Evolutionary conservation across 2,113 vertebrate species (phyloP), one percentile per base, ranked within the genome.

Genomic region (Potamarius usumacintae): DNA sequence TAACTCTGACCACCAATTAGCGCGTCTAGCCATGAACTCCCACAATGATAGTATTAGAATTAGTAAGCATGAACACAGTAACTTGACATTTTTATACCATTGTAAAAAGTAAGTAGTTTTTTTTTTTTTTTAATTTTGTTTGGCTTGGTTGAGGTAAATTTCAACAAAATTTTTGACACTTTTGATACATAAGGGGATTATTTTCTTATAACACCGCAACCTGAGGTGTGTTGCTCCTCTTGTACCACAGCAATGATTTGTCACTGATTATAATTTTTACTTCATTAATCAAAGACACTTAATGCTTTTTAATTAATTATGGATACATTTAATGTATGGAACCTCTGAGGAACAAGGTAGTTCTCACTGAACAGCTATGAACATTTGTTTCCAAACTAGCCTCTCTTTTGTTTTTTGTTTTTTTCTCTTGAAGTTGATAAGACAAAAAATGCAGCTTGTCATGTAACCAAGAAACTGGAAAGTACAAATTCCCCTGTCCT

Each of bases 1-100:
- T 80, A 90, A 90, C 60, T 79, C 42, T 84, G 80, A 86, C 85
- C 85, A 50, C 60, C 85, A 86, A 88, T 86, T 78, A 83, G 34
- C 79, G 48, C 10, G 42, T 57, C 53, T 53, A 72, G 25, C 15
- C 67, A 22, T 72, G 53, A 78, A 77, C 84, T 48, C 50, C 55
- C 34, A 62, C 78, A 42, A 30, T 57, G 1, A 72, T 69, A 10
- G 10, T 25, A 58, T 87, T n/a, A 72, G 55, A 3, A n/a, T 62
- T 58, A 14, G 78, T 42, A 82, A 69, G 9, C 6, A 57, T 55
- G 48, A 30, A 25, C 12, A 22, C 20, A 27, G 7, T 60, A 82
- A 82, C 5, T 52, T 52, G n/a, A 42, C 25, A 77, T 76, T 10
- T 76, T 50, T 76, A 22, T 50, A 76, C 8, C 17, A 76, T 17